Conservation (phyloP, 2,113 vertebrate genomes). For the Fregetta grallaria region DNA sequence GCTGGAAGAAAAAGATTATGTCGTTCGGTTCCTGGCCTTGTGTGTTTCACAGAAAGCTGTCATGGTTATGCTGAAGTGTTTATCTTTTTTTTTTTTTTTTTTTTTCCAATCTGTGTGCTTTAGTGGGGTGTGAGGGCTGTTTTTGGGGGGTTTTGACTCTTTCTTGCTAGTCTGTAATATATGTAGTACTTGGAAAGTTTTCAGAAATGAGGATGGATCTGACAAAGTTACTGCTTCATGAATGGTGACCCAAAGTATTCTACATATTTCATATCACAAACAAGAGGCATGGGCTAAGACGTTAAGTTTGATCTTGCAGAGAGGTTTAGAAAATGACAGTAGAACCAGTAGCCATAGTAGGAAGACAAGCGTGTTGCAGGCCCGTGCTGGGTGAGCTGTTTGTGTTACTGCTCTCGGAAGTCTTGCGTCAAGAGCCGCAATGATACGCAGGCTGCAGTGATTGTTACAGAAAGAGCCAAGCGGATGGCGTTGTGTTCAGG, state of each 20-base stretch:
- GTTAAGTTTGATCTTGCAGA: background rate
- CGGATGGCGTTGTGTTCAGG: background rate
- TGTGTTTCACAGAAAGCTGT: background rate
- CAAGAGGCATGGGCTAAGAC: background rate
- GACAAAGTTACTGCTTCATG: accelerated
- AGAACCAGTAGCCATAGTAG: accelerated
- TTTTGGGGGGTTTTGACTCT: background rate
- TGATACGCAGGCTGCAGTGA: accelerated
- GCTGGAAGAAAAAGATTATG: too few species aligned
- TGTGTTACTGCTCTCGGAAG: background rate
- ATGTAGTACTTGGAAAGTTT: background rate
- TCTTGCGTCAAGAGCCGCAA: background rate
- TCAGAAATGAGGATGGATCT: background rate
- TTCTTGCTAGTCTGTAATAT: accelerated
- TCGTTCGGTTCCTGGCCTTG: background rate
- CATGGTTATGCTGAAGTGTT: background rate
- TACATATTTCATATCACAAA: accelerated
- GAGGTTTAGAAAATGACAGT: background rate
- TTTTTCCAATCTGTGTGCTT: accelerated
- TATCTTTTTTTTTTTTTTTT: background rate
- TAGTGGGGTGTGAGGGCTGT: too few species aligned
- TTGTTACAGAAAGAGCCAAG: background rate
- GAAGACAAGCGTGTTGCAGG: accelerated
- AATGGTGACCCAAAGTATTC: background rate
- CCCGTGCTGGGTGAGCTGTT: background rate